A percentile compares a stretch with the other conserved stretches of the same genome.
phyloP scores from a whole-genome alignment of 2,797 vertebrate species.

The Cyprinodon diabolis region DNA sequence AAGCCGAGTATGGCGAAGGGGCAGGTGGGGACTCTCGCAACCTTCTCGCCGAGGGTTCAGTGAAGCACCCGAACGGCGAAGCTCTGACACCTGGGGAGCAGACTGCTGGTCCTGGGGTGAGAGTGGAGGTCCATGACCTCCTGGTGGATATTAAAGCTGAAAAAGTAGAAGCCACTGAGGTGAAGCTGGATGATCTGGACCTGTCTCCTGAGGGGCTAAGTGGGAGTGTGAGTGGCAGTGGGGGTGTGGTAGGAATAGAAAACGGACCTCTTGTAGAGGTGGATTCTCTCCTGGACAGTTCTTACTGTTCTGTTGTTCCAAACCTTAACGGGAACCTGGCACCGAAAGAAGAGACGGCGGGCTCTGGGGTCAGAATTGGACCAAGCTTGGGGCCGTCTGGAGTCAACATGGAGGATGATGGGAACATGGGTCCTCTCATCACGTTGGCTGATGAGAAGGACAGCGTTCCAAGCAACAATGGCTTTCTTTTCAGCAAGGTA shows the following conservation, averaged over 20 bases:
- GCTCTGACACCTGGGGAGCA: constrained; percentile 79
- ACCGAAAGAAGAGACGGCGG: constrained; percentile 85
- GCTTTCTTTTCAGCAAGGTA: constrained; percentile 97
- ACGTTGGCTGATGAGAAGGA: constrained; percentile 98
- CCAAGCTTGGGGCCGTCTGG: constrained; percentile 63
- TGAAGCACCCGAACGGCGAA: constrained; percentile 88
- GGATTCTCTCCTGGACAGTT: constrained; percentile 93
- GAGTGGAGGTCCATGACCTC: constrained; percentile 97
- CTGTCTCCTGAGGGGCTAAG: constrained; percentile 92
- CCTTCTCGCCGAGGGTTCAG: constrained; percentile 85
- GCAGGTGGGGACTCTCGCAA: constrained; percentile 87
- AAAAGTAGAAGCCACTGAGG: constrained; percentile 98
- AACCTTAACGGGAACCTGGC: constrained; percentile 90
- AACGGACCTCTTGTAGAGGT: constrained; percentile 95
- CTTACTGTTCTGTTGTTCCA: constrained; percentile 94
- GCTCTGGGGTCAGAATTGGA: constrained; percentile 76
- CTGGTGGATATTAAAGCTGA: constrained; percentile 99
- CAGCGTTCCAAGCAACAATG: constrained; percentile 89
- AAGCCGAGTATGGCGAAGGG: constrained; percentile 92
- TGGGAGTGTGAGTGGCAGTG: constrained; percentile 63
- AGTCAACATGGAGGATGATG: constrained; percentile 83
- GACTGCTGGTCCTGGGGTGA: constrained; percentile 84
- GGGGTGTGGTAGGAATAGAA: constrained; percentile 79
- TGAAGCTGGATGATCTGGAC: constrained; percentile 98
- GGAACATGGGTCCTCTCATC: constrained; percentile 94